Percentiles rank a stretch among this genome's conserved stretches.
Conservation (phyloP, 2,113 vertebrate species). For the Sigmodon hispidus region DNA sequence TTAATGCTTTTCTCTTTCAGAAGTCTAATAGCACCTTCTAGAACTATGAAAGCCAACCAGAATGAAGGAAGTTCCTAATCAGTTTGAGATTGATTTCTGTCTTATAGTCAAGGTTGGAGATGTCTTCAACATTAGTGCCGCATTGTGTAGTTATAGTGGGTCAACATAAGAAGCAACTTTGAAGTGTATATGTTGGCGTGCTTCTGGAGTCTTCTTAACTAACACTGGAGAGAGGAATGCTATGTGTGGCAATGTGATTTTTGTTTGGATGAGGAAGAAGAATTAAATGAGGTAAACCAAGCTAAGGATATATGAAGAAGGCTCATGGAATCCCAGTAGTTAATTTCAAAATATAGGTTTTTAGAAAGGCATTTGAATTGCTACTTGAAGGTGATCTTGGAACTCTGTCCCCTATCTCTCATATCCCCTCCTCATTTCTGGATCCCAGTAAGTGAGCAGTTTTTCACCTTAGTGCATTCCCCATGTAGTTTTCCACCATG, state of each 20-base stretch:
- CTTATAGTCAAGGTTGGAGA: neutral
- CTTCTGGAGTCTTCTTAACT: neutral
- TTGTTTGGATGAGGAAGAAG: neutral
- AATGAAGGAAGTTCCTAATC: neutral
- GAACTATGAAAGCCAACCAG: neutral
- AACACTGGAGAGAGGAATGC: neutral
- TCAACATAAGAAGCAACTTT: neutral
- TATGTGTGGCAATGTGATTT: neutral
- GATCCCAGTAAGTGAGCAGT: neutral
- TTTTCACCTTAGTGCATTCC: neutral
- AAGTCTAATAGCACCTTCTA: neutral
- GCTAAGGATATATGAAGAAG: neutral
- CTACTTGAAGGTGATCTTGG: neutral
- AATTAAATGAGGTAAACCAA: neutral
- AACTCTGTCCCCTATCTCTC: neutral
- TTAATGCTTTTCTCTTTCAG: too few relatives aligned
- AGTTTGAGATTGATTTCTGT: neutral
- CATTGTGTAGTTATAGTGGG: neutral
- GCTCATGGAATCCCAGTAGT: neutral
- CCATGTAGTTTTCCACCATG: neutral
- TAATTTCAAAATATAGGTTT: neutral
- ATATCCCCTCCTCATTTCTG: too few relatives aligned
- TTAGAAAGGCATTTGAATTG: neutral
- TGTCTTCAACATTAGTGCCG: neutral
- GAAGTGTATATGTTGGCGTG: neutral